Conservation (phyloP, 1,140 invertebrate genomes). For the Listronotus oregonensis region DNA sequence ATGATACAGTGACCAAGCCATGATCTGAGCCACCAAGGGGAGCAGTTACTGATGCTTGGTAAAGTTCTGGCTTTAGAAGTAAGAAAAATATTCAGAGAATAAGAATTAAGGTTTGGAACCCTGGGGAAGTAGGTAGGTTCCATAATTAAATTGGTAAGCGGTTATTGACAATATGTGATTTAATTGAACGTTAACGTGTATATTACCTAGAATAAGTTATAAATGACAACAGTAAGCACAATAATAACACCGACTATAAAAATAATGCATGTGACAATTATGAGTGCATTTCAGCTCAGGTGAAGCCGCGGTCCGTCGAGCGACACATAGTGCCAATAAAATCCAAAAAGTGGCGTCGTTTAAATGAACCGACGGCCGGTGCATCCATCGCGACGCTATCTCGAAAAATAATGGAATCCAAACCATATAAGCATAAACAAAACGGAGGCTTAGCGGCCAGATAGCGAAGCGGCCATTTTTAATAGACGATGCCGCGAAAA, state of each 20-base stretch:
- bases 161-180: no score
- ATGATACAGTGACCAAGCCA: no score
- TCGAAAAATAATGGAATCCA: conserved; percentile 38
- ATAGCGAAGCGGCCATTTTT: conserved; percentile 37
- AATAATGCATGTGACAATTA: conserved; percentile 20
- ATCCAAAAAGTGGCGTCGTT: conserved; percentile 20
- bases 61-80: no score
- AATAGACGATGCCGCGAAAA: conserved; percentile 30
- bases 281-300: conserved; percentile 22
- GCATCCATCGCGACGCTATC: conserved; percentile 31
- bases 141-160: no score
- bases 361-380: conserved; percentile 25
- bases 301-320: conserved; percentile 9
- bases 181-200: no score
- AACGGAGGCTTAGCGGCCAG: conserved; percentile 36
- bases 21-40: no score
- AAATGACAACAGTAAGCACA: neutral
- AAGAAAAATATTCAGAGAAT: no score
- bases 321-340: conserved; percentile 21
- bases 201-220: no score
- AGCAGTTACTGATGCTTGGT: no score
- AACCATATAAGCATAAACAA: conserved; percentile 37
- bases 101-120: no score
- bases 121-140: no score
- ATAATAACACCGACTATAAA: neutral